Conservation (phyloP, 2,113 vertebrate genomes). For the Odocoileus virginianus region DNA sequence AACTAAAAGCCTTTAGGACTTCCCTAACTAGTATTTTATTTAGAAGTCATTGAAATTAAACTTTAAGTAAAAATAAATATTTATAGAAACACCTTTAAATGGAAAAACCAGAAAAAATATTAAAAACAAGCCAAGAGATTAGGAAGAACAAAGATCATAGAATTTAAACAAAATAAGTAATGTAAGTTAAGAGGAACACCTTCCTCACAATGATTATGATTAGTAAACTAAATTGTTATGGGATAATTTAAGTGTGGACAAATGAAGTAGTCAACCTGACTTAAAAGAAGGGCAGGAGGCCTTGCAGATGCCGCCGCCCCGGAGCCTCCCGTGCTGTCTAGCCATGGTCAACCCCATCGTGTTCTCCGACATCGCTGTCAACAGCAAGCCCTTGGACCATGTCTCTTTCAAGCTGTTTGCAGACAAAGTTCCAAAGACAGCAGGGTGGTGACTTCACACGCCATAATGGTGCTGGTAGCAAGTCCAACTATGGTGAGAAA, state of each 20-base stretch:
- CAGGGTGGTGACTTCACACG: background rate
- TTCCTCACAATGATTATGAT: background rate
- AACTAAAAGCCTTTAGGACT: background rate
- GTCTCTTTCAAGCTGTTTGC: background rate
- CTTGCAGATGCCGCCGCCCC: accelerated
- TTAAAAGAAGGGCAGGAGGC: background rate
- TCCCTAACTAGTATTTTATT: background rate
- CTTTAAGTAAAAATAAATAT: background rate
- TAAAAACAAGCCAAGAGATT: background rate
- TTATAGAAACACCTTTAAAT: background rate
- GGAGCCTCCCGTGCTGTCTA: background rate
- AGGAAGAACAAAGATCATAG: background rate
- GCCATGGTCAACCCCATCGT: background rate
- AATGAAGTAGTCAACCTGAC: background rate
- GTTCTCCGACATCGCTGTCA: background rate
- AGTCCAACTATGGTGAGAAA: background rate
- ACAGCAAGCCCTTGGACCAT: background rate
- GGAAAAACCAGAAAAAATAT: background rate
- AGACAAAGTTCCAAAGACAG: background rate
- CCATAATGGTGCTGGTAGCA: background rate
- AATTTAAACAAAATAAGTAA: background rate
- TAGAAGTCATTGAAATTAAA: background rate
- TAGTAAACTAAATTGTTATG: background rate
- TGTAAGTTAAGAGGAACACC: background rate
- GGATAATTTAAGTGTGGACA: background rate